Base-by-base conservation (phyloP, 2,888 invertebrate species). In the Aphodius sticticus region DNA sequence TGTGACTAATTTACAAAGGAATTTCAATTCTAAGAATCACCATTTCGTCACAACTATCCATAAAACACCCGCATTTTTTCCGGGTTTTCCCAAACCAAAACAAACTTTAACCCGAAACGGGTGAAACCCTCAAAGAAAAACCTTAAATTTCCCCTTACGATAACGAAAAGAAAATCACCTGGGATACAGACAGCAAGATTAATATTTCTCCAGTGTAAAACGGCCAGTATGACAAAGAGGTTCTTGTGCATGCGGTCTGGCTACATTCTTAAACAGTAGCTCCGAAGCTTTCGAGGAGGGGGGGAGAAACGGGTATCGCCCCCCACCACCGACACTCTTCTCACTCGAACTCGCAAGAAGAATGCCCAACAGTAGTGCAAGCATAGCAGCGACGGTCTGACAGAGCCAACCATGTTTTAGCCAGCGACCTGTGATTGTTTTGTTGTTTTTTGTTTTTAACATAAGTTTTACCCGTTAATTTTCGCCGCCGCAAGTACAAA, bases 231-330 rank as follows among this genome's bases (percentile, higher is more conserved):
- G 74, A 74, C 74, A 74, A 74, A 74, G 74, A 74, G 74, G 36
- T 37, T 35, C 74, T 26, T 16, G 26, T 36, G 37, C 74, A 74
- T 74, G 26, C 37, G 74, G 74, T 74, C 37, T 35, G 35, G 74
- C 74, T 74, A 74, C 74, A 74, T 74, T 74, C 74, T 74, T 37
- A 74, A 74, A 74, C 74, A 74, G 74, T 74, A 74, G 74, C 37
- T 7, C 36, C 9, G 36, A 74, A 74, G 37, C 74, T 35, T 74
- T 36, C 9, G 53, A 7, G 53, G 53, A 12, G 53, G 53, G 12
- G 53, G 53, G 53, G 53, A 53, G 53, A 53, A 53, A 53, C 53
- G 53, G 53, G 53, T 53, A 53, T 53, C 7, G 26, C 26, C 53
- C 53, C 53, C 53, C 53, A 53, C 53, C 53, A 53, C 53, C 53